Evolutionary conservation across 1,140 invertebrate species (phyloP), one percentile per base, ranked within the genome.

Genomic region (Anadara kagoshimensis): DNA sequence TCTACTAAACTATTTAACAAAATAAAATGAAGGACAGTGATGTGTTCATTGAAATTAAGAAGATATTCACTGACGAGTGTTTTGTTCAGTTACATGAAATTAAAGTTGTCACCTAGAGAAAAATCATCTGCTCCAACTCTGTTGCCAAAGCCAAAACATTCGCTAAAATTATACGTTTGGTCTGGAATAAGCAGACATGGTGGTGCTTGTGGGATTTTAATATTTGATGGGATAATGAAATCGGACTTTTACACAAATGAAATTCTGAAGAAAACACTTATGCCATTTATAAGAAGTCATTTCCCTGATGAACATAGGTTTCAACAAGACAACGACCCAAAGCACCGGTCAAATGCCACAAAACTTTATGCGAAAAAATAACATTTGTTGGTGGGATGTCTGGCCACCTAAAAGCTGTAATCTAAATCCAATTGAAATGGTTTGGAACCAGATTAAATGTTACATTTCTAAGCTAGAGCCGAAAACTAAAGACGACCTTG

Each of bases 221-320:
- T 72, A 10, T 73, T 73, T 67, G 70, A 73, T 14, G 70, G 41
- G 14, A 64, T 73, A 16, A 66, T 73, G 63, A 29, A 61, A 22
- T 54, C 45, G 12, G 44, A 14, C 4, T 73, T 73, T 43, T 67
- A 44, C 24, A 20, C 49, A 1, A n/a, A 47, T 3, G 16, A 65
- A n/a, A 73, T 66, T 24, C 44, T 73, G 0, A 10, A 22, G 5
- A 45, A 67, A 1, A 73, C 53, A 26, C 44, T 73, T 1, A 12
- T 58, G 5, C 47, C 49, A 26, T 62, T 62, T 45, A 54, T 67
- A 18, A 14, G 22, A 41, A 10, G 18, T 22, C 43, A 29, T 44
- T 54, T 26, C 18, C 43, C 54, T n/a, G n/a, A n/a, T n/a, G n/a
- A n/a, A n/a, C n/a, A n/a, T n/a, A n/a, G n/a, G n/a, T n/a, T n/a